Base-by-base conservation (phyloP, 2,113 vertebrate species). In the Anthoscopus minutus region DNA sequence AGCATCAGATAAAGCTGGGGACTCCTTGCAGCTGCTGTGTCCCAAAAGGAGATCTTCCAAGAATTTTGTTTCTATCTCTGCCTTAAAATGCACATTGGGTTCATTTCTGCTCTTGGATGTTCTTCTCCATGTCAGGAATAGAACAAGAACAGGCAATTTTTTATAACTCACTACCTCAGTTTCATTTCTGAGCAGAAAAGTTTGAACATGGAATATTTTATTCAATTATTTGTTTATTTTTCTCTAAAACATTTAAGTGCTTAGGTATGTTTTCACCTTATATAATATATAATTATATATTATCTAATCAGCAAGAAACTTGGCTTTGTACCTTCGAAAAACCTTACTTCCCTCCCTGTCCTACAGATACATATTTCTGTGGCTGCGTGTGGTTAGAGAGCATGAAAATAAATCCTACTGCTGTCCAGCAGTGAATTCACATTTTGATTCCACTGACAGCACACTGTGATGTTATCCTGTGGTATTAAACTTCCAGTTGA, bases 401-500 rank as follows among this genome's bases (percentile, higher is more conserved):
- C 33, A 76, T 81, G 76, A 91, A 89, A 94, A 76, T 76, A 88
- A 94, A 89, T 85, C 66, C 80, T 44, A 1, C 54, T 51, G 66
- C 89, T 91, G 27, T 80, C 78, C 72, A 58, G 62, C 35, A 47
- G 18, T 73, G 83, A 82, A 35, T 79, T 91, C 50, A 6, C 80
- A 58, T 84, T 95, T 90, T 83, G 58, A 51, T 78, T 90, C 47
- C 60, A n/a, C 19, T 94, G 94, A 86, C 88, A 92, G 88, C 82
- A 71, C 65, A 62, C 27, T 31, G 78, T 24, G 91, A 84, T 93
- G 71, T 54, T 94, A 80, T 51, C 19, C 0, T 65, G 78, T 20
- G 81, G 62, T 89, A 80, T 61, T 95, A 89, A 95, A 87, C 93
- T 72, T 82, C 6, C 74, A 58, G 81, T 76, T 95, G 93, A 78